Base-by-base conservation (phyloP, 2,888 invertebrate genomes). In the Strigamia transsilvanica region DNA sequence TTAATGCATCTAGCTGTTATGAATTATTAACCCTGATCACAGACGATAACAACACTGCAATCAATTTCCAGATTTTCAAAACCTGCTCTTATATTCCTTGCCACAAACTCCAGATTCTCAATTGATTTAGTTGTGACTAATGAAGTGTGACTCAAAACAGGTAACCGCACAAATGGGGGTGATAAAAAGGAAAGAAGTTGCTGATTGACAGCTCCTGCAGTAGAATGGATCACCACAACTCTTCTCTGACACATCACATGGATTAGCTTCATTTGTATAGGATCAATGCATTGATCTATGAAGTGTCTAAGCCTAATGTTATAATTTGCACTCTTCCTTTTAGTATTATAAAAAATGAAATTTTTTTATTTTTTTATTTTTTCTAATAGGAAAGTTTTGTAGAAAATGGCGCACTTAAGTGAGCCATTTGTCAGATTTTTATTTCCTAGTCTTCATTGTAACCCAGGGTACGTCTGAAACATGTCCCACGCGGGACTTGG, bases 371-470 rank as follows among this genome's bases (percentile, higher is more conserved):
- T 51, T 6, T 51, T 6, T 51, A 3, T 51, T 51, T 6, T 51
- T 6, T 51, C 2, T 51, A 51, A 15, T 51, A 51, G n/a, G 51
- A 51, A 51, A 51, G 51, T 51, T 51, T 51, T 18, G 15, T 51
- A 51, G 51, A 51, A 51, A 51, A 51, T 51, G 15, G 51, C 0
- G 6, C 6, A 51, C 51, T 51, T 51, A 51, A 51, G n/a, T 51
- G 51, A 15, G 15, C 51, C 51, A 51, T 51, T 51, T 66, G 61
- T 66, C 61, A 66, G 61, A 66, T 21, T 66, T 66, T n/a, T 66
- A 66, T 66, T 66, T 21, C 21, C 12, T n/a, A 23, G 61, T 66
- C 61, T 66, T 66, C 61, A 66, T 66, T 66, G 61, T 21, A 66
- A 66, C 61, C 18, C 61, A 21, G 61, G 18, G 21, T 66, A 12